phyloP scores from a whole-genome alignment of 2,113 vertebrate genomes.

The Uria aalge region DNA sequence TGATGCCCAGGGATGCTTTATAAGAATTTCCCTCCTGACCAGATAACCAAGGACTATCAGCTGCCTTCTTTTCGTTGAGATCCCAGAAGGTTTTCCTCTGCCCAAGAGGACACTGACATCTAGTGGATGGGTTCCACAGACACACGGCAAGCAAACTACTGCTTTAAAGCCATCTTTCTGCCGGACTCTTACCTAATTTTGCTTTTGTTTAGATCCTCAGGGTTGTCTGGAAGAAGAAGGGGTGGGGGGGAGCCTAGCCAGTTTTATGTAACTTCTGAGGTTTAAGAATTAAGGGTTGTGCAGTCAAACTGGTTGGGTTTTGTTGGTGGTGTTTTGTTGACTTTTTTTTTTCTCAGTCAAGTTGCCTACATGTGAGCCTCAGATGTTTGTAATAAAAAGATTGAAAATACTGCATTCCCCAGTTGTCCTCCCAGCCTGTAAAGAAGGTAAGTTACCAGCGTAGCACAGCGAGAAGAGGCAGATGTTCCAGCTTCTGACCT shows the following conservation, averaged over 20 bases:
- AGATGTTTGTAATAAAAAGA: neutral
- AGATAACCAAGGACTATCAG: neutral
- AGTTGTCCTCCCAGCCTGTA: neutral
- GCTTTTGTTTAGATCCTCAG: neutral
- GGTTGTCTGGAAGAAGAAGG: neutral
- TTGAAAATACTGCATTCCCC: neutral
- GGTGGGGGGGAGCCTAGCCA: too few species aligned
- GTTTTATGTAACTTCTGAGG: neutral
- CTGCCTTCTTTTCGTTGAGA: rapidly evolving
- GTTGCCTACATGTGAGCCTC: neutral
- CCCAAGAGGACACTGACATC: constrained; percentile 57
- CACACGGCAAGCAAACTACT: neutral
- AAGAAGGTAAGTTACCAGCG: neutral
- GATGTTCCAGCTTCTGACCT: neutral
- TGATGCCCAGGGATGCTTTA: neutral
- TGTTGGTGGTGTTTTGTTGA: neutral
- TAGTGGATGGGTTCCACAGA: constrained; percentile 44
- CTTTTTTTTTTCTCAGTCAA: neutral
- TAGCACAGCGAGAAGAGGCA: neutral
- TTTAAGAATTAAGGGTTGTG: neutral
- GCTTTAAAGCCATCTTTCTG: neutral
- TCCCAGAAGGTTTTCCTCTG: neutral
- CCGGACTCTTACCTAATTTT: neutral
- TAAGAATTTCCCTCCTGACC: neutral
- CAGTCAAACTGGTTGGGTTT: neutral